These are phyloP conservation scores for Campoletis sonorensis DNA, from an alignment of 1,140 invertebrate species.

Conservation along the genomic window DNA sequence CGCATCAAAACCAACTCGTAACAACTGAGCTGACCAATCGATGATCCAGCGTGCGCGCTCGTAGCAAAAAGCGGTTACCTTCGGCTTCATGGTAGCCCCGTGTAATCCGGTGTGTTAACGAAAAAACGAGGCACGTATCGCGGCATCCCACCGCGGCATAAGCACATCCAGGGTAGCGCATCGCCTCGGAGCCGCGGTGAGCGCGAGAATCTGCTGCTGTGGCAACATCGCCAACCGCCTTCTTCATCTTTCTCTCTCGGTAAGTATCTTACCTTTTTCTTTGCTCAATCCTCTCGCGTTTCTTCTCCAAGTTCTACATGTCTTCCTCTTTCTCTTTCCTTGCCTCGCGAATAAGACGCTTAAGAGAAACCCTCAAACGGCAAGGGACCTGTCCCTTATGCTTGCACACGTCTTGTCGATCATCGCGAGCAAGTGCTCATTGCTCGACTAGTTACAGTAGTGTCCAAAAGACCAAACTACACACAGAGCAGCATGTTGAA, in stretches of 20 bases:
- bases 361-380: background rate
- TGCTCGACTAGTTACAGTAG: background rate
- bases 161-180: constrained; percentile 2
- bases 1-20: constrained; percentile 9
- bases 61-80: constrained; percentile 64
- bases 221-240: constrained; percentile 38
- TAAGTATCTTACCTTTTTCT: constrained; percentile 14
- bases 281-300: constrained; percentile 18
- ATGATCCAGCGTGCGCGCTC: constrained; percentile 46
- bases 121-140: constrained; percentile 61
- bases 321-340: background rate
- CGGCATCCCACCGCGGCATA: constrained; percentile 29
- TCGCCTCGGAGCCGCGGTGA: background rate
- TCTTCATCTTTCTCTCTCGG: constrained; percentile 25
- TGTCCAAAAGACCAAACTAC: background rate
- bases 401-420: constrained; percentile 6
- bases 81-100: constrained; percentile 63
- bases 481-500: background rate
- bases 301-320: constrained; percentile 17
- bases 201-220: constrained; percentile 23
- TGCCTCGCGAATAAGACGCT: constrained; percentile 11
- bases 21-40: constrained; percentile 42
- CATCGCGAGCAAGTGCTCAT: background rate
- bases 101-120: constrained; percentile 57
- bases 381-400: background rate